Base-by-base conservation (phyloP, 2,113 vertebrate species). In the Malurus elegans region DNA sequence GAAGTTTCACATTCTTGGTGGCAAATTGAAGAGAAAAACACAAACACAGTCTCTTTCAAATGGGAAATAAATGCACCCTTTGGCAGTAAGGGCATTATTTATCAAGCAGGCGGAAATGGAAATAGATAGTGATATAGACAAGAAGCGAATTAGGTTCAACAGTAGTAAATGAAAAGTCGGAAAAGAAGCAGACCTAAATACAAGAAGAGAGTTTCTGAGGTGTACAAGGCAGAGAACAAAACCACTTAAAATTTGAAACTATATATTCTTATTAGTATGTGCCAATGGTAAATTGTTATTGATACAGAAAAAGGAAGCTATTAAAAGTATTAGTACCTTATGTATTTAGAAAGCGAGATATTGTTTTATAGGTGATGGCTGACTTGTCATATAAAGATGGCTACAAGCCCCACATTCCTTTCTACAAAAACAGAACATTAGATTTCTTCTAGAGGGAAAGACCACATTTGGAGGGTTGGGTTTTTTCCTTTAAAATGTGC, bases 381-480 rank as follows among this genome's bases (percentile, higher is more conserved):
- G 25, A 34, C 56, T 71, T 60, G n/a, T 76, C 8, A 6, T 11
- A 40, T 12, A 11, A 73, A 25, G 6, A 60, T 69, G 48, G 50
- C 28, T 72, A 36, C 54, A 47, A 85, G 62, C 14, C 11, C 60
- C 45, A 38, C 19, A 67, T 58, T 18, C 19, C 20, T 56, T 74
- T 53, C 42, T 58, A 28, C 6, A 51, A 50, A 56, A 79, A 60
- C 10, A 64, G 25, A 79, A 57, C 0, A 0, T 4, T 21, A 14
- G 12, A 38, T 92, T 60, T 94, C 29, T 71, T 25, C 21, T 47
- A 64, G 25, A 67, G 14, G 25, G 25, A 79, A 75, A n/a, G 38
- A 50, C 14, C 2, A 6, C 2, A 24, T 75, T 91, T 56, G 51
- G 14, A 10, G 0, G 2, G 2, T 18, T 58, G 12, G 2, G 0